These are phyloP conservation scores for Ailuropoda melanoleuca DNA, from an alignment of 2,113 vertebrate genomes.

Conservation along the genomic window DNA sequence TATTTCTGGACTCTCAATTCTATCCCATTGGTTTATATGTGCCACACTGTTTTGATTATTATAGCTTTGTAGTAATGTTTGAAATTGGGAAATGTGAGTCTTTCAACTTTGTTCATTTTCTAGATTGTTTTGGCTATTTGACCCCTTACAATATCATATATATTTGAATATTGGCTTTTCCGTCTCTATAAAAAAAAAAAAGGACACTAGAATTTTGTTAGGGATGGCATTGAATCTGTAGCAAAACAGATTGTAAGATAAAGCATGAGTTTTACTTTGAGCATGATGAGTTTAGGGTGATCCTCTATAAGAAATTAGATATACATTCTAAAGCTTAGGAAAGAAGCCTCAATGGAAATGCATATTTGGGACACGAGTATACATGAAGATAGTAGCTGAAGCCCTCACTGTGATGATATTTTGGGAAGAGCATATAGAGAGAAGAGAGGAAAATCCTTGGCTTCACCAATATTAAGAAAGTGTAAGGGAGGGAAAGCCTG, in stretches of 20 bases:
- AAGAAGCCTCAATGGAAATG: neutral
- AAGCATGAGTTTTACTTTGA: neutral
- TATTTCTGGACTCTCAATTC: neutral
- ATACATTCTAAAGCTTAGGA: neutral
- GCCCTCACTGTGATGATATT: neutral
- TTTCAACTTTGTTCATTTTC: neutral
- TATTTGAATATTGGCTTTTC: neutral
- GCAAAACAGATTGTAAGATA: neutral
- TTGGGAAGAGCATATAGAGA: neutral
- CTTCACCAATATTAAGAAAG: constrained; percentile 1
- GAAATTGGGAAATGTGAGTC: neutral
- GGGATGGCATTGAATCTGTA: neutral
- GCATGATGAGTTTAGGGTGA: neutral
- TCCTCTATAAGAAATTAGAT: neutral
- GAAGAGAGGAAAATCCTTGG: neutral
- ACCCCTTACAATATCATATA: neutral
- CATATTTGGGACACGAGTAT: neutral
- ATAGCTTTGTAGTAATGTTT: neutral
- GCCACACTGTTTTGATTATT: neutral
- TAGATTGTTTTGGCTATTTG: neutral
- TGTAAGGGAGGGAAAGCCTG: neutral
- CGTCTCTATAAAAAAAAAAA: neutral
- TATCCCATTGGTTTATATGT: neutral
- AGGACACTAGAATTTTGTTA: neutral
- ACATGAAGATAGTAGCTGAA: neutral